Evolutionary conservation across 2,888 invertebrate species (phyloP).

Genomic region (Hydraecia micacea): DNA sequence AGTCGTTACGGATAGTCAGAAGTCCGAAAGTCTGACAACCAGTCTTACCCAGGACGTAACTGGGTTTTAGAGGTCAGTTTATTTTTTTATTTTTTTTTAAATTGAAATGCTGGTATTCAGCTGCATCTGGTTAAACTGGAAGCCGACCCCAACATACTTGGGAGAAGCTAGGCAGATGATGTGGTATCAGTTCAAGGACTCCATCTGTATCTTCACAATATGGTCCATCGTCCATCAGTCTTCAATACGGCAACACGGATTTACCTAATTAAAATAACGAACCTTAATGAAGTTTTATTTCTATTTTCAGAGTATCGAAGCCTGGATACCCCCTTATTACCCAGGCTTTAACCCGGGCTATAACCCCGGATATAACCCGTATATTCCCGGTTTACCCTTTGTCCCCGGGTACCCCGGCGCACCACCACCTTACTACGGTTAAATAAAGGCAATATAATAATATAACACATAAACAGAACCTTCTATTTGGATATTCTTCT

Average conservation of each 20-base stretch:
- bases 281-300: not conserved
- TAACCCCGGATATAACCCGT: conserved; percentile 15
- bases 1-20: no score
- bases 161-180: no score
- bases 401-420: conserved; percentile 11
- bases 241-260: not conserved
- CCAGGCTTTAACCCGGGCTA: not conserved
- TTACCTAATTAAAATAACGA: not conserved
- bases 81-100: no score
- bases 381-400: conserved; percentile 8
- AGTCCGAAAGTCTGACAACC: no score
- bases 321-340: conserved; percentile 31
- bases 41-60: no score
- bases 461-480: conserved; percentile 17
- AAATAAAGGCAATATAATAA: conserved; percentile 55
- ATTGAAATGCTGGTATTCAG: no score
- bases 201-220: not conserved
- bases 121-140: no score
- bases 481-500: not conserved
- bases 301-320: conserved; percentile 32
- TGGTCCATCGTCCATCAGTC: no score
- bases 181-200: not conserved
- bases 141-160: no score
- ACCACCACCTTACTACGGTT: conserved; percentile 45
- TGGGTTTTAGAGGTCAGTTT: no score